Evolutionary conservation across 2,888 invertebrate species (phyloP).

Genomic region (Agrochola lota): DNA sequence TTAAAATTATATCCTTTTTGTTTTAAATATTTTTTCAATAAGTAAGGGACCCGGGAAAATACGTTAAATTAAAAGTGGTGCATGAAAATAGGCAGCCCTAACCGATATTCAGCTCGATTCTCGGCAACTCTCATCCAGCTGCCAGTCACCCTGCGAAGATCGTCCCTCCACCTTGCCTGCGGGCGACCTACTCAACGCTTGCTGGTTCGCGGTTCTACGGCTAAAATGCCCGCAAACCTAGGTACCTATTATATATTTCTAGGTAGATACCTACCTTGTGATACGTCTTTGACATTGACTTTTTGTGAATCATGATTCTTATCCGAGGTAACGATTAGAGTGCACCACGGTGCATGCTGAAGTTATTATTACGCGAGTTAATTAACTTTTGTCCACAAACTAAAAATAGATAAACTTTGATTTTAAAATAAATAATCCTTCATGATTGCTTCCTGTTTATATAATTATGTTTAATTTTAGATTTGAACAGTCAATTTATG

Average conservation of each 20-base stretch:
- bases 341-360: constrained; percentile 7
- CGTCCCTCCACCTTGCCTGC: no score
- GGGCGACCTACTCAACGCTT: no score
- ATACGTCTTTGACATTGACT: constrained; percentile 31
- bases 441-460: constrained; percentile 8
- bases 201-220: no score
- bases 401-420: constrained; percentile 42
- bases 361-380: background rate
- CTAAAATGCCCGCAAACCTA: no score
- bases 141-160: no score
- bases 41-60: background rate
- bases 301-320: constrained; percentile 12
- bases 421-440: background rate
- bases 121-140: no score
- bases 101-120: no score
- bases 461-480: constrained; percentile 18
- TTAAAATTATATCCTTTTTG: background rate
- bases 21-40: background rate
- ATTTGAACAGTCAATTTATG: background rate
- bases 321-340: constrained; percentile 18
- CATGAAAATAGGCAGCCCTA: background rate
- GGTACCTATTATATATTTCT: background rate
- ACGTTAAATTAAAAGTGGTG: background rate
- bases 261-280: background rate
- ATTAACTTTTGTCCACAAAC: constrained; percentile 8